phyloP scores from a whole-genome alignment of 1,140 invertebrate species.

The Caenorhabditis briggsae region DNA sequence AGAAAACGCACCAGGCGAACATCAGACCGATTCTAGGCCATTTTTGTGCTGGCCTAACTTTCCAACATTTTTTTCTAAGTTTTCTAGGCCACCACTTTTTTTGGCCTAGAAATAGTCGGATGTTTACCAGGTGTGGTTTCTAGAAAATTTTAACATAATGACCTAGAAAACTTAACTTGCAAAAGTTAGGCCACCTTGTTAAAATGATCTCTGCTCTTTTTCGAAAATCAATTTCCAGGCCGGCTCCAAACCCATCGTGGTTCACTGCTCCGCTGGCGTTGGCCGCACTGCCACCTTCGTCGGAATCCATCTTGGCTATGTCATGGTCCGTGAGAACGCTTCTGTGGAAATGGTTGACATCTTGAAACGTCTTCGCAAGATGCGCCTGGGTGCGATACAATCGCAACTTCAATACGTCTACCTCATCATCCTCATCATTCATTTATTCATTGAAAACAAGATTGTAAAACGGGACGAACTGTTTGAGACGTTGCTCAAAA shows the following conservation, averaged over 20 bases:
- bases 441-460: slow-evolving; percentile 39
- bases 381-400: slow-evolving; percentile 14
- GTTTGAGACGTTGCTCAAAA: slow-evolving; percentile 30
- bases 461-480: background rate
- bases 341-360: slow-evolving; percentile 43
- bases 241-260: slow-evolving; percentile 47
- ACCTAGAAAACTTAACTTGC: too few relatives aligned
- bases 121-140: too few relatives aligned
- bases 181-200: too few relatives aligned
- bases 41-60: too few relatives aligned
- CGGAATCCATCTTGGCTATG: slow-evolving; percentile 51
- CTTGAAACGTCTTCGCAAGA: slow-evolving; percentile 21
- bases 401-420: slow-evolving; percentile 32
- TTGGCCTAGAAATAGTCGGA: too few relatives aligned
- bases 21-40: too few relatives aligned
- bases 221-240: background rate
- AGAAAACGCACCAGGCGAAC: too few relatives aligned
- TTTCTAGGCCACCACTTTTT: too few relatives aligned
- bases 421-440: background rate
- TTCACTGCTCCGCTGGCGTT: slow-evolving; percentile 74
- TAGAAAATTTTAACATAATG: too few relatives aligned
- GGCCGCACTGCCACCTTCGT: slow-evolving; percentile 71
- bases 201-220: too few relatives aligned
- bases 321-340: slow-evolving; percentile 8
- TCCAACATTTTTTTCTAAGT: too few relatives aligned